Base-by-base conservation (phyloP, 2,888 invertebrate genomes). In the Drosophila paramelanica region DNA sequence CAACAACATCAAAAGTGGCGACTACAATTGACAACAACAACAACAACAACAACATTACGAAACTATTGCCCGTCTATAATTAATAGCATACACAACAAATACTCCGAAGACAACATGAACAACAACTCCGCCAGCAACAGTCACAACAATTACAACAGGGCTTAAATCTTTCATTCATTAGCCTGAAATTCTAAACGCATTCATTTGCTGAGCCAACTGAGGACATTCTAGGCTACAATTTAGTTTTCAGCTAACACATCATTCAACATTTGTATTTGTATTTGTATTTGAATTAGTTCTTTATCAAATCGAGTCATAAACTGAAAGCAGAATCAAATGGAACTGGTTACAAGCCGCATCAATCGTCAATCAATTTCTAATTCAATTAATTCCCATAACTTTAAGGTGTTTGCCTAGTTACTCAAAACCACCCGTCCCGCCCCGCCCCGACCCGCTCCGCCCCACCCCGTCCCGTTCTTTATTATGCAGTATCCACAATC, bases 41-140 rank as follows among this genome's bases (percentile, higher is more conserved):
- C 79, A 81, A 73, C 67, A 76, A n/a, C n/a, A n/a, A 56, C 72
- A 73, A 81, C 77, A 91, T 90, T 47, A 91, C 90, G 49, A 91
- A 91, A 88, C 66, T 91, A 73, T 77, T 87, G 74, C 91, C 90
- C 23, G 79, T 90, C 55, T 80, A 68, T 81, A 78, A 80, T 74
- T 84, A 73, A 80, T 52, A 47, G 46, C 20, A 73, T 23, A 47
- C 20, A 47, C 27, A 55, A 55, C 33, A 42, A 38, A 42, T 14
- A 36, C 55, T n/a, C 6, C n/a, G 27, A 8, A 51, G 20, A 47
- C 39, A 17, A 33, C 52, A 52, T 25, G 27, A 43, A 56, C 13
- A 43, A 56, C 10, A 38, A 45, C 38, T 25, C 39, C 25, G 42
- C 27, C 53, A 61, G 42, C 53, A 64, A 31, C 42, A 39, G 43